phyloP scores from a whole-genome alignment of 1,140 invertebrate genomes.

The Drosophila sechellia region DNA sequence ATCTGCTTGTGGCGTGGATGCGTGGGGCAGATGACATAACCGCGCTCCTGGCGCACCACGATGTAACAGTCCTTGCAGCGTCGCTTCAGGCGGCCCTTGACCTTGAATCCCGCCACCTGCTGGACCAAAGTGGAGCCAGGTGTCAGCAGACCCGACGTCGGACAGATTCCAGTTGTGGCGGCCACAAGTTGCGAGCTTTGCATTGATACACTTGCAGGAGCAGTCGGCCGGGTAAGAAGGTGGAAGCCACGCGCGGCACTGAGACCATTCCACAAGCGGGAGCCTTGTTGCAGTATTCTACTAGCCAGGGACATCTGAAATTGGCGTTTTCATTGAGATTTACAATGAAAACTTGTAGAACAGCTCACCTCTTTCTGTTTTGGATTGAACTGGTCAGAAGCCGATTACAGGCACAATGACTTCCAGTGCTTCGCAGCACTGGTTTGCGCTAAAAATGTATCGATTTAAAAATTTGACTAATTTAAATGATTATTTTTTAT shows the following conservation, averaged over 20 bases:
- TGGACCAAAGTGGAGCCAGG: slow-evolving; percentile 59
- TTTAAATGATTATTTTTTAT: background rate
- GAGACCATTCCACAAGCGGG: slow-evolving; percentile 51
- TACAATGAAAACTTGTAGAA: slow-evolving; percentile 4
- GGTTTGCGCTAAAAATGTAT: background rate
- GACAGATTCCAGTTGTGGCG: background rate
- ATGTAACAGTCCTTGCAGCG: slow-evolving; percentile 92
- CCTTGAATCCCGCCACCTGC: slow-evolving; percentile 82
- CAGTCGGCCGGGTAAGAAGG: slow-evolving; percentile 41
- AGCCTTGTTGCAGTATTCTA: slow-evolving; percentile 51
- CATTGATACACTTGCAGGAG: slow-evolving; percentile 1
- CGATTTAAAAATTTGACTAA: background rate
- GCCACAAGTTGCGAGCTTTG: slow-evolving; percentile 21
- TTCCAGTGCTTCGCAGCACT: slow-evolving; percentile 8
- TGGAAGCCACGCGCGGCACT: slow-evolving; percentile 58
- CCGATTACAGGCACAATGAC: background rate
- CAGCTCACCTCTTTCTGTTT: slow-evolving; percentile 30
- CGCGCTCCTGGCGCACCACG: slow-evolving; percentile 88
- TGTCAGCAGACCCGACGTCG: slow-evolving; percentile 29
- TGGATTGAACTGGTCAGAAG: background rate
- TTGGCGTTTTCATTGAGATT: slow-evolving; percentile 49
- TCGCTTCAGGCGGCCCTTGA: slow-evolving; percentile 86
- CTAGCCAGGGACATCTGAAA: slow-evolving; percentile 61
- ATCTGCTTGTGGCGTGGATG: slow-evolving; percentile 92
- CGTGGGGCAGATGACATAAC: slow-evolving; percentile 90